These are phyloP conservation scores for Acanthornis magna DNA, from an alignment of 2,797 vertebrate genomes.

Conservation along the genomic window DNA sequence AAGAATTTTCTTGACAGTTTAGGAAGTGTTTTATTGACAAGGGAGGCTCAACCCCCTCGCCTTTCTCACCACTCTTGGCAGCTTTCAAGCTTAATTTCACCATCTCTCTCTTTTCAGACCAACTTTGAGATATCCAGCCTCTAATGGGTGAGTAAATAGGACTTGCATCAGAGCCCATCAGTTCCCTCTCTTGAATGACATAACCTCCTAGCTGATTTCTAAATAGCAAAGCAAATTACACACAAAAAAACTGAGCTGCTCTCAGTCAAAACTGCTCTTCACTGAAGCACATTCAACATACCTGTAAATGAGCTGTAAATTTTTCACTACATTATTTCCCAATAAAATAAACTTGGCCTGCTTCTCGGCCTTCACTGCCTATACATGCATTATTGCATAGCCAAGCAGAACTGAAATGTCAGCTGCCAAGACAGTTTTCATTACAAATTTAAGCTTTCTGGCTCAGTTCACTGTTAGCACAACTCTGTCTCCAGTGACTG, in stretches of 20 bases:
- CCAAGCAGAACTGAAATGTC: not conserved
- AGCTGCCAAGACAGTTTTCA: not conserved
- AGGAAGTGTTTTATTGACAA: not conserved
- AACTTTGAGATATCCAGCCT: not conserved
- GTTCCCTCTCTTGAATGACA: not conserved
- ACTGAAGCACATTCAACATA: not conserved
- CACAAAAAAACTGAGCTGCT: not conserved
- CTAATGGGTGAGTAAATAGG: not conserved
- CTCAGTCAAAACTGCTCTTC: not conserved
- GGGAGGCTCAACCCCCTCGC: accelerated
- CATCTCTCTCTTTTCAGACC: not conserved
- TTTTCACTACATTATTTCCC: not conserved
- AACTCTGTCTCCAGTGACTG: not conserved
- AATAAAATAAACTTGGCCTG: not conserved
- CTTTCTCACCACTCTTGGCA: not conserved
- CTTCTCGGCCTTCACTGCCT: not conserved
- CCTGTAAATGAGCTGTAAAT: not conserved
- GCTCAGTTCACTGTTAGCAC: not conserved
- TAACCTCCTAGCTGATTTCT: not conserved
- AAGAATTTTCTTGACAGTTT: not conserved
- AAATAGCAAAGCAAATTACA: not conserved
- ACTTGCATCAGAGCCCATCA: not conserved
- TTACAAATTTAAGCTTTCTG: not conserved
- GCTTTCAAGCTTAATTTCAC: not conserved
- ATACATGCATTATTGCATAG: not conserved